Base-by-base conservation (phyloP, 2,888 invertebrate genomes). In the Venusia cambrica region DNA sequence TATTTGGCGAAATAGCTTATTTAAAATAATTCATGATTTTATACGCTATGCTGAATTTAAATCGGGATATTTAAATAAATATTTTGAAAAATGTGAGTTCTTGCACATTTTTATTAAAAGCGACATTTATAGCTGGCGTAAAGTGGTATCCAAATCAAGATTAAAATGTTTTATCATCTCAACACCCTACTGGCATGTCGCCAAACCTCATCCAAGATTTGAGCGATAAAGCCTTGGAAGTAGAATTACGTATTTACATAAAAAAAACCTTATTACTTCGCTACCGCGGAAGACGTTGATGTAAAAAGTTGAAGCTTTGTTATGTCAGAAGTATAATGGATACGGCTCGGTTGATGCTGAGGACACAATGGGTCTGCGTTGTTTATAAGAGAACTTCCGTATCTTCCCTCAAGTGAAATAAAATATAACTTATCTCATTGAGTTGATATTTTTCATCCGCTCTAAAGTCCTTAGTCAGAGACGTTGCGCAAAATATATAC, bases 181-280 rank as follows among this genome's bases (percentile, higher is more conserved):
- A 61, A 60, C 63, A 57, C 48, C 52, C 53, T 33, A 54, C 56
- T 71, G 70, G 70, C 71, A 46, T 42, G 39, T 36, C 44, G 67
- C 70, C 71, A 70, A 45, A 41, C 48, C 48, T 52, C 55, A 62
- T 50, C 51, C 56, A 43, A 57, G 63, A 62, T 68, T 62, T 56
- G 49, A 54, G 45, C 59, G 63, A 59, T 63, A 67, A 65, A 55
- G 51, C 41, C 51, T 47, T 41, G 48, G 47, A 54, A 58, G 37
- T 43, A n/a, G 38, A 56, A 64, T 62, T 57, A 47, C 51, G 51
- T 48, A 61, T 63, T 63, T 59, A 57, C 59, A 59, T 61, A 58
- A 61, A 60, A 44, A 49, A 44, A 54, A n/a, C n/a, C 52, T 48
- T 48, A 50, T 56, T 61, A 57, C 57, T 46, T 44, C 48, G 50